Evolutionary conservation across 2,113 vertebrate genomes (phyloP).

Genomic region (Nothocercus julius): DNA sequence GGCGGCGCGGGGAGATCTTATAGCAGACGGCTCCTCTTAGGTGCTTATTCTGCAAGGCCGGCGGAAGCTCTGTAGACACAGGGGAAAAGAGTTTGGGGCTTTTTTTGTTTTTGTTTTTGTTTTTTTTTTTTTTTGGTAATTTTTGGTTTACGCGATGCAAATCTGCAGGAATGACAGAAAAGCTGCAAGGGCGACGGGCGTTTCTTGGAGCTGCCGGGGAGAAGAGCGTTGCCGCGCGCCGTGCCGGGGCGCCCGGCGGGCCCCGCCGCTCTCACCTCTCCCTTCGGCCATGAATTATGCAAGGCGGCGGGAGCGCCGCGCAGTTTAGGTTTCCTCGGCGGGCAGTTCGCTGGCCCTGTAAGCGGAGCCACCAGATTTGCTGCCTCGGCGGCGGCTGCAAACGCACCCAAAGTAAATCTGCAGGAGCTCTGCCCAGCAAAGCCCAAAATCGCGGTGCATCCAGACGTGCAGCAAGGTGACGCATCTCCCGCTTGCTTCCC

Average conservation of each 20-base stretch:
- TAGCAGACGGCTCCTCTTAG: not conserved
- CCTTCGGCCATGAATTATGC: conserved; percentile 37
- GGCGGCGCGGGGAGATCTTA: rapidly evolving
- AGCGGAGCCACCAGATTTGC: not conserved
- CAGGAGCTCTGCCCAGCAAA: not conserved
- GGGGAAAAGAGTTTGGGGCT: not conserved
- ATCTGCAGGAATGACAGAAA: too few species aligned
- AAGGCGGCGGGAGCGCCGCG: not conserved
- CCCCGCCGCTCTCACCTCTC: conserved; percentile 55
- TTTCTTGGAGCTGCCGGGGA: too few species aligned
- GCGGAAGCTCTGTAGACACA: not conserved
- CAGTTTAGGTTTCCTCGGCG: conserved; percentile 30
- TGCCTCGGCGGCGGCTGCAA: not conserved
- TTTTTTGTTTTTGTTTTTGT: too few species aligned
- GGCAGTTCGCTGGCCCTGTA: not conserved
- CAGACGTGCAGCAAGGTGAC: not conserved
- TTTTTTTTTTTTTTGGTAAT: not conserved
- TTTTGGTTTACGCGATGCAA: not conserved
- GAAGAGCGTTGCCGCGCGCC: too few species aligned
- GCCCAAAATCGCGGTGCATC: rapidly evolving
- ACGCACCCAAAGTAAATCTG: not conserved
- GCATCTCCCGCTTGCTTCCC: not conserved
- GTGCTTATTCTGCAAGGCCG: not conserved
- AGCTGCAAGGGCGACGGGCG: too few species aligned
- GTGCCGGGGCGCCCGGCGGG: conserved; percentile 17